Base-by-base conservation (phyloP, 2,797 vertebrate species). In the Acomys russatus region DNA sequence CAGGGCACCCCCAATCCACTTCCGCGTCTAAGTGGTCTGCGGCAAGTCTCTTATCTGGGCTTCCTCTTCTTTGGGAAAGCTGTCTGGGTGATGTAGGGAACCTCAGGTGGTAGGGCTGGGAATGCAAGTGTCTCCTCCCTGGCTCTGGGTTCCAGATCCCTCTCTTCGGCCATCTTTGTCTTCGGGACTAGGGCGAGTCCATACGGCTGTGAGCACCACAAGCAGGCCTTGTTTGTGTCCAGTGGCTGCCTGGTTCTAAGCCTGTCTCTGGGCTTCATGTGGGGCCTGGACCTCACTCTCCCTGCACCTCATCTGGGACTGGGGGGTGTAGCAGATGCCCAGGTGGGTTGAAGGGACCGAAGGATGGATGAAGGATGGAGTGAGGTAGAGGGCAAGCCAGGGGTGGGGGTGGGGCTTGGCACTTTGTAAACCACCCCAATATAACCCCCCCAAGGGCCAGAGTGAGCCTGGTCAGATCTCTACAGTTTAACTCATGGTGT, bases 301-400 rank as follows among this genome's bases (percentile, higher is more conserved):
- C 54, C 35, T 8, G 22, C 51, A 66, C 9, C 77, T 85, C 33
- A 15, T 28, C 11, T 28, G 73, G 22, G 64, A 33, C 49, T 11
- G 3, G 17, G 28, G 11, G 3, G 8, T 0, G 11, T 0, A 8
- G 51, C 6, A 12, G 38, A 2, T 33, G 28, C 33, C 74, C 33
- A 33, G 93, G 25, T 25, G 54, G 56, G 38, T 8, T 51, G 35
- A 76, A 44, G 49, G 51, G 70, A 35, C 30, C 18, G 51, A 8
- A 0, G 8, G n/a, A 56, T 1, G 28, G 51, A 4, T 1, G 22
- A 44, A 4, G 3, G 22, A 25, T 17, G 84, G 22, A 61, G 35
- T 49, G 4, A n/a, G 51, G 18, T 14, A 28, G 54, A 5, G 70
- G 77, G 51, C 76, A 71, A 49, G 63, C 11, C 30, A 80, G n/a